Evolutionary conservation across 2,797 vertebrate genomes (phyloP), one percentile per base, ranked within the genome.

Genomic region (Peromyscus melanophrys): DNA sequence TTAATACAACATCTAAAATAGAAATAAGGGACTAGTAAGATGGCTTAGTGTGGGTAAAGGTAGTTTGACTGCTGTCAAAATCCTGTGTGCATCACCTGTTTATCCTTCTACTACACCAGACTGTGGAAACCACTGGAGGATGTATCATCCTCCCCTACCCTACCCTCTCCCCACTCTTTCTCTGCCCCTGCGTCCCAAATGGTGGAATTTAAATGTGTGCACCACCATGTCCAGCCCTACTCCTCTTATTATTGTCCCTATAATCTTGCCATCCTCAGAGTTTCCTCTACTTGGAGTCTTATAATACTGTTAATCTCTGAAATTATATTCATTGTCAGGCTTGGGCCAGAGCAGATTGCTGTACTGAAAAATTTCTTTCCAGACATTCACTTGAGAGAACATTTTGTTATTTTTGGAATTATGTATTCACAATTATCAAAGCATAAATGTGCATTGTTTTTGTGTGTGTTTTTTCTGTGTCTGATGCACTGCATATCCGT

Each of bases 301-400:
- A 29, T 4, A 52, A 63, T 92, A 1, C 59, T 61, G 19, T 49
- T 87, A 90, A 49, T 87, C 59, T 96, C 89, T 77, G 83, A 96
- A 94, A 93, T 96, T 96, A 63, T 63, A 2, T 83, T 94, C 31
- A 29, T 11, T 96, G 29, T 92, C 14, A 34, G 57, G 37, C 77
- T 25, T 8, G 6, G 34, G 37, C 21, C 4, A 4, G 52, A 16
- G 52, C 46, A 69, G 27, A 27, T 89, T 86, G 25, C 77, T 65
- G 34, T 65, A 76, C 16, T 40, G 12, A 86, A 25, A 85, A 29
- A 10, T 1, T 49, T 85, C 19, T 49, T 86, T 86, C 11, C 5
- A 34, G 29, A 83, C 8, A 27, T 17, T 83, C 27, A 86, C 34
- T 84, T 69, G 59, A 82, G 21, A 92, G 34, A 84, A 71, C 23